These are phyloP conservation scores for Tetraodon nigroviridis DNA, from an alignment of 2,113 vertebrate species.

Conservation along the genomic window DNA sequence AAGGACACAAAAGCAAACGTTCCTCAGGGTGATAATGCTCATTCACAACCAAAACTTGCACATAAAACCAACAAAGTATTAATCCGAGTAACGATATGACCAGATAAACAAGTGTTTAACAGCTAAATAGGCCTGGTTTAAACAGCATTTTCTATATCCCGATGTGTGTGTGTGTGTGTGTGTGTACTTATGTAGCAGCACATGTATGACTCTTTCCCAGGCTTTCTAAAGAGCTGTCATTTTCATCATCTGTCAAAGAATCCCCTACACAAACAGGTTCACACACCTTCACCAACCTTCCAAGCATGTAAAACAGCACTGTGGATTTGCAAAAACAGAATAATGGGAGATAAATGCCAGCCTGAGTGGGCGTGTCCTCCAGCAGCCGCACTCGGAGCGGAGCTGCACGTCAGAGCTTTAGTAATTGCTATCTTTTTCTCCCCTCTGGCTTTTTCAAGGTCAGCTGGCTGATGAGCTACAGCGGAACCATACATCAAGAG, in stretches of 20 bases:
- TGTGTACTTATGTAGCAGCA: neutral
- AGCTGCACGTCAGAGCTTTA: conserved; percentile 53
- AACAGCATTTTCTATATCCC: no score
- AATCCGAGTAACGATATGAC: no score
- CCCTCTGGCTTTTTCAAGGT: conserved; percentile 54
- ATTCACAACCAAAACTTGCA: no score
- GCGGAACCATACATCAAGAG: conserved; percentile 56
- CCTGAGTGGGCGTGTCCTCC: conserved; percentile 42
- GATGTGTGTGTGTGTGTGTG: conserved; percentile 3
- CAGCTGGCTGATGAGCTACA: conserved; percentile 57
- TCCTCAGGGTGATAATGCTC: no score
- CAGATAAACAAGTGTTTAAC: no score
- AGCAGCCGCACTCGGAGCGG: conserved; percentile 55
- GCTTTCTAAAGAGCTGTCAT: conserved; percentile 13
- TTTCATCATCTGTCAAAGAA: conserved; percentile 12
- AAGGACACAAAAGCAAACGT: neutral
- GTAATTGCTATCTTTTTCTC: conserved; percentile 55
- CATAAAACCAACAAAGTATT: no score
- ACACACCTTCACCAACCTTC: conserved; percentile 6
- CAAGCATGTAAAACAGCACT: conserved; percentile 23
- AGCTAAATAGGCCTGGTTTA: no score
- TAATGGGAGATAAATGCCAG: conserved; percentile 30
- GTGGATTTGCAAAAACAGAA: conserved; percentile 40
- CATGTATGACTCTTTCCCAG: conserved; percentile 11
- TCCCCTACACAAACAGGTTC: neutral